Conservation (phyloP, 2,113 vertebrate genomes). For the Crotalus helleri region DNA sequence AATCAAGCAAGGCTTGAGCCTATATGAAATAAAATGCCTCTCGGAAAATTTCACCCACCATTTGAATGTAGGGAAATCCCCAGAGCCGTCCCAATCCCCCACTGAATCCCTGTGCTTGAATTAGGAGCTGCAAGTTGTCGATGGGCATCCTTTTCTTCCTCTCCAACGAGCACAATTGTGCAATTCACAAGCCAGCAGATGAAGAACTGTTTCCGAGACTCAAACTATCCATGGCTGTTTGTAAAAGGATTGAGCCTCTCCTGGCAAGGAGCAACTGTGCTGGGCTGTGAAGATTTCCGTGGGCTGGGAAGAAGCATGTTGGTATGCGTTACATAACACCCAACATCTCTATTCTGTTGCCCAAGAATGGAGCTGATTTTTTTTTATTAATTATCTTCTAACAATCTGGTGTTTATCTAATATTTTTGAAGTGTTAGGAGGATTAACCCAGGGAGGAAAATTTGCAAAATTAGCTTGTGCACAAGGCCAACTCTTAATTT, state of each 20-base stretch:
- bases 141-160: not conserved
- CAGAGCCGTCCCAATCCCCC: not conserved
- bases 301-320: constrained; percentile 17
- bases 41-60: not conserved
- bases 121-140: not conserved
- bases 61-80: not conserved
- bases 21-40: not conserved
- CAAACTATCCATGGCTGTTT: constrained; percentile 22
- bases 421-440: constrained; percentile 28
- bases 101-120: not conserved
- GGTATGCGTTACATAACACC: not conserved
- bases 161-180: not conserved
- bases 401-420: constrained; percentile 47
- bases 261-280: constrained; percentile 44
- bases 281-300: constrained; percentile 23
- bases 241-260: constrained; percentile 49
- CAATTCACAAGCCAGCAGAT: not conserved
- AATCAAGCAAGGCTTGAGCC: not conserved
- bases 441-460: constrained; percentile 33
- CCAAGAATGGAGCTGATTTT: constrained; percentile 10
- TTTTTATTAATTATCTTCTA: constrained; percentile 49
- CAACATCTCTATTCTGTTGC: not conserved
- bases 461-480: not conserved
- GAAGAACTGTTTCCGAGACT: not conserved
- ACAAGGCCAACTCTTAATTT: not conserved